Evolutionary conservation across 92 coral and sea anemone genomes (phyloP).

Genomic region (Paragorgia papillata): DNA sequence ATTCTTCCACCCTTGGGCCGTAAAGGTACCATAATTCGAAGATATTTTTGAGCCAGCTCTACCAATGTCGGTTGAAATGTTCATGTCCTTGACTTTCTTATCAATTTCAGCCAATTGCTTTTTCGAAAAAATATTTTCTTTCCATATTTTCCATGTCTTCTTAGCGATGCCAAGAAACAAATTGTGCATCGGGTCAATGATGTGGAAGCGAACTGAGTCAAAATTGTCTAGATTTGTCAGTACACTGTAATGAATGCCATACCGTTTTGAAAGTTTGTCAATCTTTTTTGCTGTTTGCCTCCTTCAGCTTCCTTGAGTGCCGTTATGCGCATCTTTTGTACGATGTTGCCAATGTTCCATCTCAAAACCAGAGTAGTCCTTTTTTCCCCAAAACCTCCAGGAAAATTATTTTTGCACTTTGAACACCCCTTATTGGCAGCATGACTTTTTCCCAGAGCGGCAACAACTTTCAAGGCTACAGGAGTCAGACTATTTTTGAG

Average conservation of each 20-base stretch:
- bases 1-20: slow-evolving; percentile 50
- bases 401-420: slow-evolving; percentile 53
- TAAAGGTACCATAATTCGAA: slow-evolving; percentile 42
- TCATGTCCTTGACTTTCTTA: slow-evolving; percentile 29
- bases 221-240: not conserved
- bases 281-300: slow-evolving; percentile 21
- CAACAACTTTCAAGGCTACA: slow-evolving; percentile 33
- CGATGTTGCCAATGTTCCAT: slow-evolving; percentile 60
- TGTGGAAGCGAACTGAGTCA: not conserved
- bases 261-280: slow-evolving; percentile 20
- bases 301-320: slow-evolving; percentile 45
- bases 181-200: slow-evolving; percentile 10
- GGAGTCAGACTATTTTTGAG: slow-evolving; percentile 36
- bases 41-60: slow-evolving; percentile 21
- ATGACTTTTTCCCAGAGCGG: slow-evolving; percentile 51
- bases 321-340: slow-evolving; percentile 47
- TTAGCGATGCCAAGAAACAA: too few relatives aligned
- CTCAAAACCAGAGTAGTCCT: slow-evolving; percentile 60
- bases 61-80: slow-evolving; percentile 17
- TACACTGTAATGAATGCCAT: not conserved
- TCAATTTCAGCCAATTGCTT: slow-evolving; percentile 4
- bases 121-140: not conserved
- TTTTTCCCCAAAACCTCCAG: slow-evolving; percentile 62
- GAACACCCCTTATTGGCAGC: slow-evolving; percentile 69
- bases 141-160: slow-evolving; percentile 9